Percentiles rank a stretch among this genome's conserved stretches.
These are phyloP conservation scores for Epizoanthus ramosus DNA, from an alignment of 92 coral and sea anemone genomes.

Conservation along the genomic window DNA sequence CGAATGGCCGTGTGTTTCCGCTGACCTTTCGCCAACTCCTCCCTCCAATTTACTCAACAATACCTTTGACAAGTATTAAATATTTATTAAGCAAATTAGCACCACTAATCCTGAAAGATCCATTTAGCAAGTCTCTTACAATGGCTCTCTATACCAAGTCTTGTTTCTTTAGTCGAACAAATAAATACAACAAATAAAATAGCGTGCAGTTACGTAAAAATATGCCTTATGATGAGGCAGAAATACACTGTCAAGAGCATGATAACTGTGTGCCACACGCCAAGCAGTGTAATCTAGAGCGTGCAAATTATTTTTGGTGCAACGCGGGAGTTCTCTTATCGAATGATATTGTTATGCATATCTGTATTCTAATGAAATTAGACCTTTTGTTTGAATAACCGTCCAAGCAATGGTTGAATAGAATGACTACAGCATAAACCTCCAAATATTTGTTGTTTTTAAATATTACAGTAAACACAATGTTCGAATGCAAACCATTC, in stretches of 20 bases:
- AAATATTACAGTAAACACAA: constrained; percentile 39
- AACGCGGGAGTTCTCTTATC: constrained; percentile 62
- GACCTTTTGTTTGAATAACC: constrained; percentile 58
- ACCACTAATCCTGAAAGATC: constrained; percentile 50
- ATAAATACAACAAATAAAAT: not conserved
- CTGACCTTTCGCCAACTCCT: constrained; percentile 81
- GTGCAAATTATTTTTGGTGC: constrained; percentile 41
- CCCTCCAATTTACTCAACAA: constrained; percentile 92
- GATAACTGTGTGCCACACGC: constrained; percentile 42
- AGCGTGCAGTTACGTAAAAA: not conserved
- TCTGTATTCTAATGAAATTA: constrained; percentile 66
- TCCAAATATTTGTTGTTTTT: constrained; percentile 43
- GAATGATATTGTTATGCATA: constrained; percentile 64
- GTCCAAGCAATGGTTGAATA: constrained; percentile 37
- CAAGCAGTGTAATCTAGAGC: constrained; percentile 35
- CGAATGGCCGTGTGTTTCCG: constrained; percentile 62
- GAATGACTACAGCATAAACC: constrained; percentile 42
- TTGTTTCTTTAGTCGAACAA: not conserved
- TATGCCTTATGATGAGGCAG: not conserved
- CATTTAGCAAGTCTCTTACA: constrained; percentile 43
- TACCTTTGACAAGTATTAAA: constrained; percentile 80
- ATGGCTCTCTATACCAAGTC: constrained; percentile 37
- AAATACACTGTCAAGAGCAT: constrained; percentile 21
- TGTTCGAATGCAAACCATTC: constrained; percentile 19
- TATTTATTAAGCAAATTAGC: constrained; percentile 89